These are phyloP conservation scores for Thaumatotibia leucotreta DNA, from an alignment of 1,140 invertebrate species.

Conservation along the genomic window DNA sequence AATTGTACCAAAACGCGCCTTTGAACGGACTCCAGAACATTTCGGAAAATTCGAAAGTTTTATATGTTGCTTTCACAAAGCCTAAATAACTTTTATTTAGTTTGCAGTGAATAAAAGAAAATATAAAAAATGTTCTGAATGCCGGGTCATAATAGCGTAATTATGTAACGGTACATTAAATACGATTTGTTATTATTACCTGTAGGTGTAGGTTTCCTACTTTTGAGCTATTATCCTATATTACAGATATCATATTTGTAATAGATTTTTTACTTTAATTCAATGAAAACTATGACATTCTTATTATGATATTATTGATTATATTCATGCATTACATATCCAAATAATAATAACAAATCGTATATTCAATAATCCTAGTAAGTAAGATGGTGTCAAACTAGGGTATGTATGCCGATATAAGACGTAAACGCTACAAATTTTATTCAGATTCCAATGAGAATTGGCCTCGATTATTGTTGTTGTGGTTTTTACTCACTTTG, in stretches of 20 bases:
- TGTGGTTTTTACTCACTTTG: too few species aligned
- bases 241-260: too few species aligned
- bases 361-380: conserved; percentile 18
- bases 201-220: too few species aligned
- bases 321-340: too few species aligned
- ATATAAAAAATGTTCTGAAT: not conserved
- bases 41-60: not conserved
- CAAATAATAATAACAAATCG: not conserved
- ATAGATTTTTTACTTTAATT: too few species aligned
- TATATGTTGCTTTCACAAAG: not conserved
- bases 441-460: too few species aligned
- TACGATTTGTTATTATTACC: not conserved
- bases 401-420: conserved; percentile 22
- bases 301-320: too few species aligned
- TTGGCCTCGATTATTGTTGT: too few species aligned
- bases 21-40: not conserved
- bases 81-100: not conserved
- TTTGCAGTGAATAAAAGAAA: too few species aligned
- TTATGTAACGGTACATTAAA: not conserved
- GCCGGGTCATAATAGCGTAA: not conserved
- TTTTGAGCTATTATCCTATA: too few species aligned
- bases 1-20: conserved; percentile 29
- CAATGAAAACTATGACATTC: too few species aligned
- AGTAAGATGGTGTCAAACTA: conserved; percentile 56
- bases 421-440: not conserved